A percentile compares a stretch with the other conserved stretches of the same genome.
Evolutionary conservation across 2,113 vertebrate genomes (phyloP).

Genomic region (Calidris pygmaea): DNA sequence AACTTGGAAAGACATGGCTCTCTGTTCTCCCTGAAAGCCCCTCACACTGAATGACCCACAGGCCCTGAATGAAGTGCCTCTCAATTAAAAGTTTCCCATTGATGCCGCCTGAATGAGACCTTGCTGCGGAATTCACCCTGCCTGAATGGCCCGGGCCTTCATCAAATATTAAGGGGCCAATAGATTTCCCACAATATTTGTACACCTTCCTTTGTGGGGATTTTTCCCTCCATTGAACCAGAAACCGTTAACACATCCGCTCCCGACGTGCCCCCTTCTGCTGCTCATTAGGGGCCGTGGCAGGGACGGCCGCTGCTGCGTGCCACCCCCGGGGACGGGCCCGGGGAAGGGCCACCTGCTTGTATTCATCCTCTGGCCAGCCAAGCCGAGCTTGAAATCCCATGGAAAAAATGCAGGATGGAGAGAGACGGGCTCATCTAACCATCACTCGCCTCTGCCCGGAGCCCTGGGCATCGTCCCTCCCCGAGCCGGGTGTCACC

Average conservation of each 20-base stretch:
- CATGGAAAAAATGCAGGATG: neutral
- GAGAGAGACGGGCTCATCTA: neutral
- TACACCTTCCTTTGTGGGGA: slow-evolving; percentile 89
- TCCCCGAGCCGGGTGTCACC: neutral
- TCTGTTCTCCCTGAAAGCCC: slow-evolving; percentile 81
- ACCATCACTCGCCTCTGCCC: fast-evolving
- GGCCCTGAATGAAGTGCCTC: slow-evolving; percentile 87
- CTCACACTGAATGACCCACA: slow-evolving; percentile 80
- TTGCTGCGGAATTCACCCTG: slow-evolving; percentile 85
- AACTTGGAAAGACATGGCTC: slow-evolving; percentile 72
- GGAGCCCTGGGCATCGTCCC: fast-evolving
- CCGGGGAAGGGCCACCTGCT: slow-evolving; percentile 74
- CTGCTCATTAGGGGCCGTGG: slow-evolving; percentile 47
- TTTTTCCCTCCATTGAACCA: slow-evolving; percentile 93
- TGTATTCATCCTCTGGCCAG: slow-evolving; percentile 19
- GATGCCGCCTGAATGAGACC: slow-evolving; percentile 84
- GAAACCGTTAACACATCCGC: slow-evolving; percentile 93
- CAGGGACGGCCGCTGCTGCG: neutral
- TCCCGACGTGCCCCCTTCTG: slow-evolving; percentile 71
- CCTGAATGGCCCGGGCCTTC: slow-evolving; percentile 87
- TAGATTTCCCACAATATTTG: slow-evolving; percentile 96
- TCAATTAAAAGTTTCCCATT: slow-evolving; percentile 95
- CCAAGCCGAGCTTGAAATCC: neutral
- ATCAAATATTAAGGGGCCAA: slow-evolving; percentile 84
- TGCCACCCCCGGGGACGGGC: neutral